Base-by-base conservation (phyloP, 2,888 invertebrate species). In the Melinaea menophilus region DNA sequence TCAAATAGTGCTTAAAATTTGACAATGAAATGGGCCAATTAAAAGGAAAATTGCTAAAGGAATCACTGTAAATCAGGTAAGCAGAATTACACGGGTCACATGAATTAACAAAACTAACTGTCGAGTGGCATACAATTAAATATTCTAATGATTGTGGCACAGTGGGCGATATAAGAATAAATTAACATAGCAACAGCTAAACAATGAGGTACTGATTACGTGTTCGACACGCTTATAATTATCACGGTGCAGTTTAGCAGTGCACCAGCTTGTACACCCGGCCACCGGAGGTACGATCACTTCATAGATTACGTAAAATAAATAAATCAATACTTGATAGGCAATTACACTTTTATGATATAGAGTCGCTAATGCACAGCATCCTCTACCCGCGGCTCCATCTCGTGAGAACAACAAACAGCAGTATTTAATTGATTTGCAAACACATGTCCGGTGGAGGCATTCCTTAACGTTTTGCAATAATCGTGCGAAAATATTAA, bases 151-250 rank as follows among this genome's bases (percentile, higher is more conserved):
- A 51, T 46, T 46, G 12, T n/a, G 3, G n/a, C 48, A 48, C 4
- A 63, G 69, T 68, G 66, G 68, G 66, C 63, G 64, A 64, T 61
- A 66, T 56, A 71, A 69, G 78, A 78, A 81, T 82, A 78, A 71
- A 82, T 82, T 81, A 77, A 79, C 81, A 73, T 79, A 75, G 64
- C 69, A 76, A 80, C 72, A 78, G 74, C 67, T 72, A 78, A 77
- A 82, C 81, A 82, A 81, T 82, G 79, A 79, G 77, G 78, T 76
- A 70, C 72, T 72, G 71, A 72, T 79, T 79, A 79, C 76, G 71
- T 77, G 72, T 66, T 66, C 51, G 71, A 65, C 63, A 69, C 65
- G 69, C 68, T 72, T 72, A 68, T 71, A 67, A 63, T 69, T 67
- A 73, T 71, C 66, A 64, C 66, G 54, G 46, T 13, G 46, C 7